Evolutionary conservation across 2,888 invertebrate genomes (phyloP).

Genomic region (Andrena bucephala): DNA sequence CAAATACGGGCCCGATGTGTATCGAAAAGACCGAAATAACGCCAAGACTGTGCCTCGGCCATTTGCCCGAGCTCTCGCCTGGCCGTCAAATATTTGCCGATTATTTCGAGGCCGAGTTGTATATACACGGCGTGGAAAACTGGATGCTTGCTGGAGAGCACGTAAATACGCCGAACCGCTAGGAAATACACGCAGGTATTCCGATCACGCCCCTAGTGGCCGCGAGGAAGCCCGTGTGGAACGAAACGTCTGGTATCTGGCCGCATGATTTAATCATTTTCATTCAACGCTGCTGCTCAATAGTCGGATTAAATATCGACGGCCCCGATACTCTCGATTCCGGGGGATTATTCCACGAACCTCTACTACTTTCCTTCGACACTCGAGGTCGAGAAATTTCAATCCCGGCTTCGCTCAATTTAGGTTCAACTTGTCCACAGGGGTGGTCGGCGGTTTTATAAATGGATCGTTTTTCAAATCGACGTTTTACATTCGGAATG

Average conservation of each 20-base stretch:
- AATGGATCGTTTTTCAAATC: slow-evolving; percentile 3
- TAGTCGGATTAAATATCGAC: slow-evolving; percentile 39
- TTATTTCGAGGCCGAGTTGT: slow-evolving; percentile 38
- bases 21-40: slow-evolving; percentile 58
- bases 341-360: slow-evolving; percentile 23
- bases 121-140: neutral
- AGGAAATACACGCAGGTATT: slow-evolving; percentile 27
- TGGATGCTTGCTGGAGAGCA: neutral
- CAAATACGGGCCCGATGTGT: slow-evolving; percentile 43
- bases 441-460: neutral
- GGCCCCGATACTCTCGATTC: neutral
- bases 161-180: slow-evolving; percentile 13
- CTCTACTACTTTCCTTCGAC: neutral
- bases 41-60: slow-evolving; percentile 12
- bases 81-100: slow-evolving; percentile 49
- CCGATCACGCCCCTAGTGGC: slow-evolving; percentile 24
- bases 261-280: slow-evolving; percentile 48
- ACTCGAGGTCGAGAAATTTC: slow-evolving; percentile 26
- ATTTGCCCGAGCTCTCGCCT: slow-evolving; percentile 16
- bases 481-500: neutral
- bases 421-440: slow-evolving; percentile 16
- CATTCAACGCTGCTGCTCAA: slow-evolving; percentile 29
- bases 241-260: slow-evolving; percentile 20
- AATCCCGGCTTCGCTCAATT: slow-evolving; percentile 28
- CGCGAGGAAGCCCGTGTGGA: neutral